Conservation (phyloP, 1,140 invertebrate species). For the Drosophila navojoa region DNA sequence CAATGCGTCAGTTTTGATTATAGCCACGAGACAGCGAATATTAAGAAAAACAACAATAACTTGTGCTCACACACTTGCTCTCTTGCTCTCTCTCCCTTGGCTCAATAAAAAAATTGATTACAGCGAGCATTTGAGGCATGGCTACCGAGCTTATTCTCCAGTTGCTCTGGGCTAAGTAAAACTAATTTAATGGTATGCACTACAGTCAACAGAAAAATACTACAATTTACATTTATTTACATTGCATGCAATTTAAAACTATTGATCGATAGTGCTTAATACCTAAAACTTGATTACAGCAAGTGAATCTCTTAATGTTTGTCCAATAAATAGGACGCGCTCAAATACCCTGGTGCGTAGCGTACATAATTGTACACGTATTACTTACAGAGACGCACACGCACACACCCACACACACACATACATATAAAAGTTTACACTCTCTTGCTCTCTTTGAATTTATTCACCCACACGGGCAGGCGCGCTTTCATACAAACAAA, state of each 20-base stretch:
- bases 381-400: neutral
- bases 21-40: slow-evolving; percentile 34
- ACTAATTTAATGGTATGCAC: neutral
- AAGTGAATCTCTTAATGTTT: no score
- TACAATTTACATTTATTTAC: no score
- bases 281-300: neutral
- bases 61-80: neutral
- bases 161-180: neutral
- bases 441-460: neutral
- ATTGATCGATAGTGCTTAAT: no score
- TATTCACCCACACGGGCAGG: slow-evolving; percentile 12
- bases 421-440: neutral
- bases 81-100: neutral
- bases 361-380: slow-evolving; percentile 31
- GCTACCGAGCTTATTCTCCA: neutral
- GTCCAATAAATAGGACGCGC: neutral
- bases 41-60: slow-evolving; percentile 6
- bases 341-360: slow-evolving; percentile 4
- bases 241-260: no score
- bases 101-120: neutral
- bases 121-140: neutral
- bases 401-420: slow-evolving; percentile 1
- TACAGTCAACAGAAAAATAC: no score
- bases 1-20: slow-evolving; percentile 49
- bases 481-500: slow-evolving; percentile 30